Percentiles rank a stretch among this genome's conserved stretches.
phyloP scores from a whole-genome alignment of 92 coral and sea anemone genomes.

The Paragorgia papillata region DNA sequence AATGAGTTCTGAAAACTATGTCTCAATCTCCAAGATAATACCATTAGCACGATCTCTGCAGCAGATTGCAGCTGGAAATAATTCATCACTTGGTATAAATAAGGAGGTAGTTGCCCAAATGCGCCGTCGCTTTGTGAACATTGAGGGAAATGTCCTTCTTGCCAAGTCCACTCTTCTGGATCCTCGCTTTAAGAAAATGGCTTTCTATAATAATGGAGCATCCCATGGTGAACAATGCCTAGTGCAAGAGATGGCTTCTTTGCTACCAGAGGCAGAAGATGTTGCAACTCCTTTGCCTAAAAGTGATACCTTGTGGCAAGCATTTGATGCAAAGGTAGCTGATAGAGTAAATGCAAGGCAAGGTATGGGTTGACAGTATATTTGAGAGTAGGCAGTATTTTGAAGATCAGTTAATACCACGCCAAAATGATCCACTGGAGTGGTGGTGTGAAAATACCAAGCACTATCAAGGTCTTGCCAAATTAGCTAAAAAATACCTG shows the following conservation, averaged over 20 bases:
- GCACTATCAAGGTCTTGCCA: conserved; percentile 15
- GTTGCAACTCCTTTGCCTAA: background rate
- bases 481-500: conserved; percentile 31
- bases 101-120: conserved; percentile 28
- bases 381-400: conserved; percentile 48
- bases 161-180: conserved; percentile 44
- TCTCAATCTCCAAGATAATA: conserved; percentile 37
- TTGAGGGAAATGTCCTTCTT: conserved; percentile 14
- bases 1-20: conserved; percentile 12
- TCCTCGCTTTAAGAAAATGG: conserved; percentile 53
- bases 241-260: conserved; percentile 39
- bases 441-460: conserved; percentile 32
- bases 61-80: conserved; percentile 12
- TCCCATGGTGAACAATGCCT: conserved; percentile 31
- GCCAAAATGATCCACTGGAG: conserved; percentile 41
- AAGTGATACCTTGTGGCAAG: conserved; percentile 34
- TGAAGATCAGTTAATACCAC: conserved; percentile 34
- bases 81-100: background rate
- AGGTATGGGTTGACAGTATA: conserved; percentile 16
- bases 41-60: conserved; percentile 45
- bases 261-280: background rate
- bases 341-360: conserved; percentile 24
- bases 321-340: no score
- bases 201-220: conserved; percentile 31
- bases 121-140: conserved; percentile 30